Evolutionary conservation across 2,888 invertebrate species (phyloP), one percentile per base, ranked within the genome.

Genomic region (Polylopha cassiicola): DNA sequence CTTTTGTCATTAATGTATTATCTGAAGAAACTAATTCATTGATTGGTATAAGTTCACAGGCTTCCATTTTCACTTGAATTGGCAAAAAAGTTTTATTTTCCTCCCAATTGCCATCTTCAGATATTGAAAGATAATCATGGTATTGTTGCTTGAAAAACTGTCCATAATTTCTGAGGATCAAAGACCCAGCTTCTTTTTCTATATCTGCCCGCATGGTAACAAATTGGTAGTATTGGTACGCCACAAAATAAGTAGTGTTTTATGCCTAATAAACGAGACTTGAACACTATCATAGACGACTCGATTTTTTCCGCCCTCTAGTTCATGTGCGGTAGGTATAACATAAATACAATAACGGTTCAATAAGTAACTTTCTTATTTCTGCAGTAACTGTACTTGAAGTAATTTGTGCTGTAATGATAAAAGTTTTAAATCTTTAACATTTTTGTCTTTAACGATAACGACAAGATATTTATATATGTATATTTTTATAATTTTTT

Each of bases 21-120:
- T 96, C 95, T 13, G 94, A 94, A 49, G 92, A 90, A 6, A 94
- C 89, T 44, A 96, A 71, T 49, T 92, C 89, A 17, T 92, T 76
- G 17, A 94, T 69, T 3, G 89, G 82, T 7, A 90, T 81, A 48
- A 89, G 87, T 73, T 95, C 94, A 49, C 73, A 82, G 1, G 89
- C 87, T 23, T 54, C 55, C 59, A 79, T 66, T 17, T 53, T 49
- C 22, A 80, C 62, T 66, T 77, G 70, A 47, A 84, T 68, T 1
- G 80, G 78, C 32, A 65, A 55, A 54, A 64, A 81, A 14, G 70
- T 69, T 55, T 72, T 80, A 47, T 82, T 82, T 34, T 68, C 68
- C 34, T 73, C 65, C 62, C 68, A 69, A 11, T 31, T 50, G 33
- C 57, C 61, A 48, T 63, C 51, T 39, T 65, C 55, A 11, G 55